Evolutionary conservation across 2,113 vertebrate genomes (phyloP).

Genomic region (Carettochelys insculpta): DNA sequence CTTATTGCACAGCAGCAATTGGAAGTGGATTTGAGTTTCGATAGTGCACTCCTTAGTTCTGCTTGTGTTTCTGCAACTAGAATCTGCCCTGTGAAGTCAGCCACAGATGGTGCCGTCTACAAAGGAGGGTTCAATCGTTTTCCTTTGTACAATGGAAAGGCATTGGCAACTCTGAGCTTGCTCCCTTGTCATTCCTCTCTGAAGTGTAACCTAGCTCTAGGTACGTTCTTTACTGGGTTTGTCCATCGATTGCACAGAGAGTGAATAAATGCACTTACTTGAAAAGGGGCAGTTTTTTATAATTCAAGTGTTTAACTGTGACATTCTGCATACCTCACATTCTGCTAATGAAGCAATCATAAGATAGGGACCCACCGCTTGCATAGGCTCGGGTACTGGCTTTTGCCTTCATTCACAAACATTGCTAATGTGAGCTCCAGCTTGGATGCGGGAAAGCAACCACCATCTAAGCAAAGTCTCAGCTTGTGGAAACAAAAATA

Average conservation of each 20-base stretch:
- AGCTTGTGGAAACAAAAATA: not conserved
- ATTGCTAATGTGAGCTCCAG: slow-evolving; percentile 69
- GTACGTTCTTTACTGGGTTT: slow-evolving; percentile 71
- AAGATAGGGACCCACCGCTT: slow-evolving; percentile 64
- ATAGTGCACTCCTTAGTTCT: slow-evolving; percentile 37
- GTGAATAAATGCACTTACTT: slow-evolving; percentile 90
- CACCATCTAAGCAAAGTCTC: slow-evolving; percentile 39
- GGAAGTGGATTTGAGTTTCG: slow-evolving; percentile 70
- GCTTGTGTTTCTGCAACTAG: not conserved
- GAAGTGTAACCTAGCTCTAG: slow-evolving; percentile 71
- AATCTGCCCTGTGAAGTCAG: not conserved
- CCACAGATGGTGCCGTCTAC: not conserved
- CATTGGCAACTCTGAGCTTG: slow-evolving; percentile 28
- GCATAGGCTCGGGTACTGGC: not conserved
- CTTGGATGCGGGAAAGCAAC: not conserved
- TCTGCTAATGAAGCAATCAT: slow-evolving; percentile 82
- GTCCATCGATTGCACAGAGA: slow-evolving; percentile 75
- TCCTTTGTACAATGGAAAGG: slow-evolving; percentile 55
- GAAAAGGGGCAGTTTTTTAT: slow-evolving; percentile 66
- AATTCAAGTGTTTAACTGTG: slow-evolving; percentile 81
- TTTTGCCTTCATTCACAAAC: slow-evolving; percentile 31
- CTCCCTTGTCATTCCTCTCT: slow-evolving; percentile 4
- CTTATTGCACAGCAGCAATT: slow-evolving; percentile 82
- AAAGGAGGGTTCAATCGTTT: not conserved
- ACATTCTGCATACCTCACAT: slow-evolving; percentile 81